Evolutionary conservation across 2,888 invertebrate species (phyloP), one percentile per base, ranked within the genome.

Genomic region (Odontomyia ornata): DNA sequence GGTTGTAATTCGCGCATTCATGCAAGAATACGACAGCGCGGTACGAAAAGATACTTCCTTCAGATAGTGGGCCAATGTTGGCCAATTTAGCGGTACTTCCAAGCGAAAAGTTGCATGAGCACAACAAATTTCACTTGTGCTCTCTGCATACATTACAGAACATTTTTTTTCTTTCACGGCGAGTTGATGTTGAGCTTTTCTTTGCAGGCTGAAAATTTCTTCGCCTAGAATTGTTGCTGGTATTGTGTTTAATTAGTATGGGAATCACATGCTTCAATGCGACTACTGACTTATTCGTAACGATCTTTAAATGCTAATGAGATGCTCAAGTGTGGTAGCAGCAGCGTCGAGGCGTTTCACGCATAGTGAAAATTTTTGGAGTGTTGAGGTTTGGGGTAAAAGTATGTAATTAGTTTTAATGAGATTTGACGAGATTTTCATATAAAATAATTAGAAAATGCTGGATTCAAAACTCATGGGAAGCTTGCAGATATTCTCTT

Each of bases 61-160:
- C 36, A 36, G 36, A 36, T 36, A 36, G 36, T 36, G 36, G 36
- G 36, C 36, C 36, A 36, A 36, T 36, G 36, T 36, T 36, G 36
- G 36, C 5, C 36, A 36, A 36, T 36, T 36, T 36, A 36, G 36
- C 36, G 36, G 36, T 36, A 36, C 36, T 9, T 36, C 11, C 69
- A 69, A 47, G 25, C 15, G 46, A 69, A 46, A 67, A 43, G 46
- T 69, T 21, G 13, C 25, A 25, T 47, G 18, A 9, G 15, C 3
- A 30, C 69, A 69, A 69, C 69, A 11, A 69, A 69, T 69, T 69
- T 69, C 69, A 69, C 69, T 69, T 69, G 25, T 21, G n/a, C 36
- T 36, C 36, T 36, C 36, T 36, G 36, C 36, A 9, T 36, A 36
- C 36, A 5, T 36, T 36, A 9, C 36, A 36, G 36, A 36, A 3